phyloP scores from a whole-genome alignment of 2,888 invertebrate species.

The Ormyrus labotus region DNA sequence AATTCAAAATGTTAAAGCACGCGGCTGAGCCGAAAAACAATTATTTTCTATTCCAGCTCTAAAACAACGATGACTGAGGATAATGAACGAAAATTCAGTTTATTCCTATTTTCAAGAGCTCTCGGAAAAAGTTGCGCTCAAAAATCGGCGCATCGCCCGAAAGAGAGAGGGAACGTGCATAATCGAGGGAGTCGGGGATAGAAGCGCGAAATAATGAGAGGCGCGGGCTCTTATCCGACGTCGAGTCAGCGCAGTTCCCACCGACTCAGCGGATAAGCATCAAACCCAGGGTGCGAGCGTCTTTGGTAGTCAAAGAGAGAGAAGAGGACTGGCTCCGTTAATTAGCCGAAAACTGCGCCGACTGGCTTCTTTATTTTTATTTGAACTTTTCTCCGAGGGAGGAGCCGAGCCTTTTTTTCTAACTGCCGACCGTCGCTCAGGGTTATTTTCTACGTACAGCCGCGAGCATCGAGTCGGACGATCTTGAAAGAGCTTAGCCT shows the following conservation, averaged over 20 bases:
- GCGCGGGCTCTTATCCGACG: slow-evolving; percentile 57
- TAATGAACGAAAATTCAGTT: too few species aligned
- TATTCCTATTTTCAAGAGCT: too few species aligned
- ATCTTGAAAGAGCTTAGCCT: slow-evolving; percentile 49
- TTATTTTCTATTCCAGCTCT: too few species aligned
- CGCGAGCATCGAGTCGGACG: slow-evolving; percentile 29
- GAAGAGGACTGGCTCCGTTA: slow-evolving; percentile 62
- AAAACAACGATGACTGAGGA: too few species aligned
- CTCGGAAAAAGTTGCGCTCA: too few species aligned
- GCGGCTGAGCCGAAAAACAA: too few species aligned
- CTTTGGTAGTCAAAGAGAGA: slow-evolving; percentile 25
- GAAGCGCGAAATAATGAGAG: slow-evolving; percentile 66
- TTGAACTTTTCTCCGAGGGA: not conserved
- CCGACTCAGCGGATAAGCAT: slow-evolving; percentile 70
- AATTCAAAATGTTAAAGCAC: too few species aligned
- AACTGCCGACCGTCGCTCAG: slow-evolving; percentile 28
- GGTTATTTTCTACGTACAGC: slow-evolving; percentile 20
- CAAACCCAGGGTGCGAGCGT: slow-evolving; percentile 49
- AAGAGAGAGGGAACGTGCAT: too few species aligned
- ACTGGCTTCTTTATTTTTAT: slow-evolving; percentile 12
- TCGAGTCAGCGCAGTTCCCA: slow-evolving; percentile 53
- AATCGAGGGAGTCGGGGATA: not conserved
- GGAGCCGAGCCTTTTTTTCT: not conserved
- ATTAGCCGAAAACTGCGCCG: slow-evolving; percentile 70
- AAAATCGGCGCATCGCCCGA: too few species aligned